Conservation (phyloP, 1,140 invertebrate species). For the Pomacea maculata region DNA sequence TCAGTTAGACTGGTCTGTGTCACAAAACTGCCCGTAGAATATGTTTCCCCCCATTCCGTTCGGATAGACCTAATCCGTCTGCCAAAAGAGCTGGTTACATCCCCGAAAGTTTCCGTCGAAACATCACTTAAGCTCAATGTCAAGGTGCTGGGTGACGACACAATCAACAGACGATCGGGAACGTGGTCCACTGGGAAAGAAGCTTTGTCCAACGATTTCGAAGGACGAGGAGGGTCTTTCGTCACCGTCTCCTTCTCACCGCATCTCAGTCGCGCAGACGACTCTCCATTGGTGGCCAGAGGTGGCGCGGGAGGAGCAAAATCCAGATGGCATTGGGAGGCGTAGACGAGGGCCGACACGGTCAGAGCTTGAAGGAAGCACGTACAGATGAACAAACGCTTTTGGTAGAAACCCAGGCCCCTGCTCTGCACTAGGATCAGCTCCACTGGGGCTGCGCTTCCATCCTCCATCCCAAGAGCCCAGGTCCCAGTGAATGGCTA, state of each 20-base stretch:
- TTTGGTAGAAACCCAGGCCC: conserved; percentile 48
- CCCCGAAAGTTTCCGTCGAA: too few relatives aligned
- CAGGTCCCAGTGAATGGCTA: background rate
- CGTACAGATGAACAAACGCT: conserved; percentile 35
- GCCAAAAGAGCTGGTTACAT: too few relatives aligned
- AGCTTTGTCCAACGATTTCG: too few relatives aligned
- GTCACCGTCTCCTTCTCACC: conserved; percentile 7
- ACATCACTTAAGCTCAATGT: too few relatives aligned
- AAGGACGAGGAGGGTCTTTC: background rate
- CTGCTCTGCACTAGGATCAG: conserved; percentile 35
- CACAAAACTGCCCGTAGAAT: too few relatives aligned
- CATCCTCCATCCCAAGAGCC: conserved; percentile 32
- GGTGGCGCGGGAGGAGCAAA: conserved; percentile 1
- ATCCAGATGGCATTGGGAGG: conserved; percentile 14
- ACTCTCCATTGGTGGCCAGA: conserved; percentile 18
- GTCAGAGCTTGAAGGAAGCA: conserved; percentile 35
- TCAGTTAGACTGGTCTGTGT: too few relatives aligned
- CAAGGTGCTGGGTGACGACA: too few relatives aligned
- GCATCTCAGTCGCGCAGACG: background rate
- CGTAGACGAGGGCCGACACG: conserved; percentile 35
- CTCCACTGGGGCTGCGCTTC: conserved; percentile 36
- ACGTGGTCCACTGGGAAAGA: background rate
- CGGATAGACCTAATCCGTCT: too few relatives aligned
- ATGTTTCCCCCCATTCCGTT: too few relatives aligned
- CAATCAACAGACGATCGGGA: background rate